These are phyloP conservation scores for Pachyramphus minor DNA, from an alignment of 2,113 vertebrate genomes.

Conservation along the genomic window DNA sequence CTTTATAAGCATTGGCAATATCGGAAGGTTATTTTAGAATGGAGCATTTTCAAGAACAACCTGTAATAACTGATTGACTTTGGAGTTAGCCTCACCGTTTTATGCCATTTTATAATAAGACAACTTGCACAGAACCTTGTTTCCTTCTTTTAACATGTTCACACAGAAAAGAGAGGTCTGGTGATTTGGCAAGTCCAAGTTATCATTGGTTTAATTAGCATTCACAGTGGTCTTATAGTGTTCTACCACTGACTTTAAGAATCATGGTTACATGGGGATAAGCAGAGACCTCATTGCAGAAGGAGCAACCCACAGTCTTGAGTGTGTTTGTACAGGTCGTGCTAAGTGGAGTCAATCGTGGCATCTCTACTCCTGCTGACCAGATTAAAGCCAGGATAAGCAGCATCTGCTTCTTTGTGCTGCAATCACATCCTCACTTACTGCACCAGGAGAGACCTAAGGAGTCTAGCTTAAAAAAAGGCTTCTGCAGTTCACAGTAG, in stretches of 20 bases:
- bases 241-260: background rate
- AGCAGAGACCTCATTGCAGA: background rate
- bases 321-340: background rate
- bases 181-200: background rate
- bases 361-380: background rate
- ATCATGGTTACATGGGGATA: background rate
- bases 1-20: background rate
- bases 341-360: background rate
- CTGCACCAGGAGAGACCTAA: background rate
- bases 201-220: background rate
- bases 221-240: background rate
- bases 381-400: background rate
- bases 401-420: background rate
- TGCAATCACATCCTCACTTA: background rate
- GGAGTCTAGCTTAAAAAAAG: background rate
- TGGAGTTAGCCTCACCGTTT: background rate
- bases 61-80: background rate
- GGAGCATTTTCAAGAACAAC: background rate
- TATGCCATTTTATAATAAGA: background rate
- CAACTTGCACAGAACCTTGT: background rate
- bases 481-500: background rate
- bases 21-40: background rate
- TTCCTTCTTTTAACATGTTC: background rate
- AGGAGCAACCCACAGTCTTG: background rate
- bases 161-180: background rate